phyloP scores from a whole-genome alignment of 1,140 invertebrate species.

The Littorina saxatilis region DNA sequence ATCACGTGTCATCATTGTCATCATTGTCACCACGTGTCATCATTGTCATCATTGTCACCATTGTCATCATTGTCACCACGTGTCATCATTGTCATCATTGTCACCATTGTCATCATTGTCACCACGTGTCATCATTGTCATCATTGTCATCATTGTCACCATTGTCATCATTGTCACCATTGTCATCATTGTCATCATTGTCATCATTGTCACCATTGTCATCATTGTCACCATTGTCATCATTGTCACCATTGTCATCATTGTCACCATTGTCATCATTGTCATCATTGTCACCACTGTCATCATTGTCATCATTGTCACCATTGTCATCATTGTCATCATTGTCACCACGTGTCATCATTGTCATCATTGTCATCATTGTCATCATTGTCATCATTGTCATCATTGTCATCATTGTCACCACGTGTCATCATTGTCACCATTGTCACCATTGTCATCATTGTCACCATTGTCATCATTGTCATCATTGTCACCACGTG shows the following conservation, averaged over 20 bases:
- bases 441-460: conserved; percentile 8
- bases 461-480: conserved; percentile 10
- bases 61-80: conserved; percentile 1
- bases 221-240: neutral
- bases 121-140: too few relatives aligned
- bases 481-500: too few relatives aligned
- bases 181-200: neutral
- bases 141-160: neutral
- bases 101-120: too few relatives aligned
- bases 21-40: too few relatives aligned
- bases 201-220: neutral
- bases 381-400: too few relatives aligned
- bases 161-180: neutral
- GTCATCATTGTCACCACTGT: neutral
- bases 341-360: too few relatives aligned
- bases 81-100: too few relatives aligned
- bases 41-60: neutral
- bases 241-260: neutral
- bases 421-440: too few relatives aligned
- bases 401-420: too few relatives aligned
- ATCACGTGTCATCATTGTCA: too few relatives aligned
- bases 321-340: conserved; percentile 2
- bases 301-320: neutral
- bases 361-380: too few relatives aligned
- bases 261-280: neutral